Evolutionary conservation across 2,113 vertebrate genomes (phyloP).

Genomic region (Vulpes ferrilata): DNA sequence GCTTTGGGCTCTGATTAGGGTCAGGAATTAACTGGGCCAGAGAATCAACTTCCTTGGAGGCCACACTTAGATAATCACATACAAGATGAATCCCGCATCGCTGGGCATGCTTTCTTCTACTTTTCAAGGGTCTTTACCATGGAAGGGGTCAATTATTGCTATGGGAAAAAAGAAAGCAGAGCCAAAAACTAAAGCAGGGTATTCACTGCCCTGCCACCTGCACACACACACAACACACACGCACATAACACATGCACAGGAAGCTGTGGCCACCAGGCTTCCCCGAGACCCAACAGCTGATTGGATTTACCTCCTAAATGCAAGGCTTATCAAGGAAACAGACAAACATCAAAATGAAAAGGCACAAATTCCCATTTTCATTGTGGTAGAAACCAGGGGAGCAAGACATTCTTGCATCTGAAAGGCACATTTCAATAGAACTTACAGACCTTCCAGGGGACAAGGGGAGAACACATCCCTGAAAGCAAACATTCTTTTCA

Average conservation of each 20-base stretch:
- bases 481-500: slow-evolving; percentile 32
- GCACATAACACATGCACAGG: background rate
- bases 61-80: slow-evolving; percentile 43
- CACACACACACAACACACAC: background rate
- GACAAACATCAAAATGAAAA: background rate
- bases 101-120: background rate
- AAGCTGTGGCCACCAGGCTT: background rate
- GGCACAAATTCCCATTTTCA: background rate
- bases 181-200: slow-evolving; percentile 49
- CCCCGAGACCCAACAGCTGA: background rate
- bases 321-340: background rate
- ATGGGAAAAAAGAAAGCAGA: slow-evolving; percentile 67
- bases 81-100: background rate
- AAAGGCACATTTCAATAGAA: slow-evolving; percentile 57
- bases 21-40: slow-evolving; percentile 48
- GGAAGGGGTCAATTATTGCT: slow-evolving; percentile 67
- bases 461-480: background rate
- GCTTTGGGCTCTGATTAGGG: slow-evolving; percentile 53
- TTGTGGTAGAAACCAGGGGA: background rate
- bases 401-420: slow-evolving; percentile 14
- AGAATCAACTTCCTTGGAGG: slow-evolving; percentile 49
- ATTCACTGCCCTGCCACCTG: background rate
- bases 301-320: background rate
- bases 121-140: slow-evolving; percentile 50
- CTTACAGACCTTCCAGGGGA: background rate